Base-by-base conservation (phyloP, 2,797 vertebrate genomes). In the Sparus aurata region DNA sequence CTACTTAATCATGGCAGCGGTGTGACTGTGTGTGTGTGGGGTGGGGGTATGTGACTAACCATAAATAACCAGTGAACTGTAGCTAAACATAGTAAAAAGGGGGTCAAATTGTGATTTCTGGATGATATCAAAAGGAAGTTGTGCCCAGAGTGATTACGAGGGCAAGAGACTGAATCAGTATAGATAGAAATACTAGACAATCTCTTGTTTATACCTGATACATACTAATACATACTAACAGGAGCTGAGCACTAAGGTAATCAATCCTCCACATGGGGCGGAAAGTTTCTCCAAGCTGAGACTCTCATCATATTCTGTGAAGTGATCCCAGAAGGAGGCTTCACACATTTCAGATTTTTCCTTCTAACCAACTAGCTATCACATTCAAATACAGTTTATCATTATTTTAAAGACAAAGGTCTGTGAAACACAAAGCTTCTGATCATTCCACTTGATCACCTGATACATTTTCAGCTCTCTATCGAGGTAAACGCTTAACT, bases 1-100 rank as follows among this genome's bases (percentile, higher is more conserved):
- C 64, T 87, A 82, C 85, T 91, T 85, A 82, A 75, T 92, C 90
- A 90, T 67, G 12, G 63, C 55, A 58, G 30, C 15, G 10, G 20
- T 68, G 47, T 61, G 27, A 16, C 34, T 58, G 78, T 34, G 60
- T 43, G 58, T 30, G 72, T 9, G 47, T 30, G 46, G 68, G 20
- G 11, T 2, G 22, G 58, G 50, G 57, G 57, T 60, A 46, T 88
- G 72, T 73, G 70, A 77, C 73, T 77, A 61, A 50, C 83, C 78
- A 81, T 74, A 80, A 88, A 90, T 90, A 86, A 84, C 66, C 73
- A 78, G 79, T 74, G 65, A 87, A 73, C 59, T 80, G 45, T 64
- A 53, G 72, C 81, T 83, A 86, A 78, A 79, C 77, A 80, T 82
- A 89, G 83, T 65, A 38, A 16, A 65, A 79, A 80, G 63, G 38